Evolutionary conservation across 2,113 vertebrate genomes (phyloP).

Genomic region (Ellobius talpinus): DNA sequence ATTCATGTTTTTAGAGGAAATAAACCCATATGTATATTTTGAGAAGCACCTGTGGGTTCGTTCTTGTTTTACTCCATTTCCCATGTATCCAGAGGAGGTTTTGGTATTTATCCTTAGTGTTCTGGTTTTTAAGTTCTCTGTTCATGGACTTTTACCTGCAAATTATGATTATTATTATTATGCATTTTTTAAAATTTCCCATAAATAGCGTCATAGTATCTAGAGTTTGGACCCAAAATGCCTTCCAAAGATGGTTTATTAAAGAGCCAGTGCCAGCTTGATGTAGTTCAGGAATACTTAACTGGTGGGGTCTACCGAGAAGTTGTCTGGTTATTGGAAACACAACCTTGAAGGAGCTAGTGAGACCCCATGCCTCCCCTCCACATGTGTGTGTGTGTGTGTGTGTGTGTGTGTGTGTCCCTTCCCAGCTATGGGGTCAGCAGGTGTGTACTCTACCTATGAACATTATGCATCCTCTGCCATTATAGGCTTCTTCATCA

Average conservation of each 20-base stretch:
- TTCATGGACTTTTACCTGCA: constrained; percentile 1
- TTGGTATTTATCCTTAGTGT: not conserved
- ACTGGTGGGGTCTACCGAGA: no score
- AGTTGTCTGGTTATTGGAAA: not conserved
- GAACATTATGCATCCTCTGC: no score
- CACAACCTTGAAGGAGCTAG: not conserved
- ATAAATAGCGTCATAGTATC: not conserved
- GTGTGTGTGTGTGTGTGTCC: no score
- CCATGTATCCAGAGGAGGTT: not conserved
- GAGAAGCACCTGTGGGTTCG: not conserved
- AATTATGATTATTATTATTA: not conserved
- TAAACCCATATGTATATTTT: not conserved
- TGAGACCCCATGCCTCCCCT: not conserved
- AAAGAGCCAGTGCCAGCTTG: not conserved
- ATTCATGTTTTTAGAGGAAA: constrained; percentile 8
- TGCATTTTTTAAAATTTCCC: not conserved
- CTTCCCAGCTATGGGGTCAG: not conserved
- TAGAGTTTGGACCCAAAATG: not conserved
- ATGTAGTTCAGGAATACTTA: not conserved
- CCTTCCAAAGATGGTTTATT: not conserved
- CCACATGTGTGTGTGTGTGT: not conserved
- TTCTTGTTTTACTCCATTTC: not conserved
- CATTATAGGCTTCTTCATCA: not conserved
- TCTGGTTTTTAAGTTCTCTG: not conserved
- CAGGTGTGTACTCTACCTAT: not conserved